Conservation (phyloP, 2,113 vertebrate genomes). For the Elephantulus edwardii region DNA sequence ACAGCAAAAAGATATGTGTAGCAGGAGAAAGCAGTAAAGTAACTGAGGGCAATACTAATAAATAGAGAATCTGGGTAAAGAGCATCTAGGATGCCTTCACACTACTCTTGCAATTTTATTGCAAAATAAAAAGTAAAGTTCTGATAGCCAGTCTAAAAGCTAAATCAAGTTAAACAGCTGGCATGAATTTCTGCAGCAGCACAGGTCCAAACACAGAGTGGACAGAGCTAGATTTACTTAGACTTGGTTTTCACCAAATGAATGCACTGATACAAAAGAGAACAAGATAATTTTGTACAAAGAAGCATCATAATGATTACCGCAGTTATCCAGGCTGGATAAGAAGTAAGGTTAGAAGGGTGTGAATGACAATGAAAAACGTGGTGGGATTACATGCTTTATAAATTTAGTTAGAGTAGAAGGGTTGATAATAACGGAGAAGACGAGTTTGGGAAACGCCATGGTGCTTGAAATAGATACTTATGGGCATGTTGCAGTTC, state of each 20-base stretch:
- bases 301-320: neutral
- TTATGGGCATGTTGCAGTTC: neutral
- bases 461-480: neutral
- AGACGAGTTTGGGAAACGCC: neutral
- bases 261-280: neutral
- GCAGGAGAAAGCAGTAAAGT: neutral
- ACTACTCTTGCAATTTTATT: neutral
- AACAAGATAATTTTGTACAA: neutral
- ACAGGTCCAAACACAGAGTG: neutral
- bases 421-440: neutral
- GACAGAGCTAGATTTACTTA: neutral
- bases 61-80: neutral
- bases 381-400: neutral
- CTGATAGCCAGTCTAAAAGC: neutral
- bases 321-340: neutral
- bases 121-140: constrained; percentile 11
- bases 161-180: neutral
- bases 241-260: neutral
- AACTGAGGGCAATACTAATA: neutral
- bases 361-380: neutral
- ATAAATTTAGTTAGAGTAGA: neutral
- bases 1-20: neutral
- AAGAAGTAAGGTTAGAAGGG: neutral
- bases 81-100: neutral
- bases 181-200: neutral